Base-by-base conservation (phyloP, 2,888 invertebrate species). In the Leptarthrus brevirostris region DNA sequence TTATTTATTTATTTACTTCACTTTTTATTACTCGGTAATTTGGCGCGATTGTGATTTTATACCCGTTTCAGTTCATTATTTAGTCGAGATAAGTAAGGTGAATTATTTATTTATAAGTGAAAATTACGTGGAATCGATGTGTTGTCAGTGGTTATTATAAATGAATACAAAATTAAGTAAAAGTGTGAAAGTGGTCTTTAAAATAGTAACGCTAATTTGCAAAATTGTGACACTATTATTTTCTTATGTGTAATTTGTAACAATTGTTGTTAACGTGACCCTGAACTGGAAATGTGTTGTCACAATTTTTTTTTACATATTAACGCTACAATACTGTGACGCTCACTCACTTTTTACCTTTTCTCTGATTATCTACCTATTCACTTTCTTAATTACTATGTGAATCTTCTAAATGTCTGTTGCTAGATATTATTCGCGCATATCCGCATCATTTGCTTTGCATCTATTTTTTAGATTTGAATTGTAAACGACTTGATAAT, bases 1-100 rank as follows among this genome's bases (percentile, higher is more conserved):
- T 18, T 66, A 24, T 66, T 66, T 66, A 66, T 66, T 66, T 66
- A 47, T 69, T 69, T 34, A 69, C 36, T 52, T 30, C 18, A 14
- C 52, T 52, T 52, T 34, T 30, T 26, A 34, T 52, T 36, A 52
- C 16, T 61, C 44, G 26, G 47, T 47, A 44, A 64, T 44, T 64
- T 64, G 64, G 64, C 44, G 64, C 64, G 47, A 20, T 44, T 14
- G 24, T 16, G 64, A 26, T 64, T 58, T 40, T 12, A 40, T 12
- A 40, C n/a, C 12, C 40, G 8, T 20, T 34, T 36, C 36, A 58
- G 18, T 18, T 5, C 36, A 36, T 12, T 18, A 49, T 36, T 58
- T 26, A 20, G 10, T 36, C 18, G 6, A 12, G 36, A 58, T 20
- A 40, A 56, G 30, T 14, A 56, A 58, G 36, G 58, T 58, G 58